Evolutionary conservation across 2,888 invertebrate genomes (phyloP), one percentile per base, ranked within the genome.

Genomic region (Stegana nigrithorax): DNA sequence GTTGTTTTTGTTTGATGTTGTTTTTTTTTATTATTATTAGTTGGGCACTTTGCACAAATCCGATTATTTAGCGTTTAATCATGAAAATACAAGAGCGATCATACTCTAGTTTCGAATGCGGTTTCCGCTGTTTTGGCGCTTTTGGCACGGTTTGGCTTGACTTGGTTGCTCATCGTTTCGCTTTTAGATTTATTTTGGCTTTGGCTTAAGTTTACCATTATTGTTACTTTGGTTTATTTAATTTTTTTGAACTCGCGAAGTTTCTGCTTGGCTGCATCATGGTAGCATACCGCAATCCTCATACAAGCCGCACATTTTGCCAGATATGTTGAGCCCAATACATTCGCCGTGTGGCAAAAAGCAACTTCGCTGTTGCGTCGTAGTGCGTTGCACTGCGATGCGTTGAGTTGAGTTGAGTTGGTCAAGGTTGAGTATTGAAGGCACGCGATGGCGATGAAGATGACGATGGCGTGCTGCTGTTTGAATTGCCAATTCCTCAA

Each of bases 341-440:
- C 29, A 19, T 17, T n/a, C 32, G 36, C 3, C 53, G 23, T 36
- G n/a, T 10, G 23, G 21, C 53, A 32, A 55, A 55, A 7, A 32
- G 6, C 12, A 23, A 21, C 53, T 55, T 14, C 27, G 51, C 1
- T 26, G 51, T 26, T 51, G 12, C 17, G 29, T 51, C 32, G n/a
- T 55, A 36, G 32, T 55, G 53, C 53, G 19, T 53, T 12, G 23
- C 14, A 19, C n/a, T 42, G 25, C 47, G n/a, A n/a, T n/a, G n/a
- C n/a, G n/a, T 25, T 47, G 21, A 47, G 25, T 47, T 47, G 12
- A 29, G 51, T 55, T 73, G 72, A 80, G 75, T 78, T 75, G 78
- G 80, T 75, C 75, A 75, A 75, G 75, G 75, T 78, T 75, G 53
- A 14, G 4, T 27, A 51, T 53, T 53, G 53, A 23, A 17, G 47